Base-by-base conservation (phyloP, 2,113 vertebrate species). In the Echinops telfairi region DNA sequence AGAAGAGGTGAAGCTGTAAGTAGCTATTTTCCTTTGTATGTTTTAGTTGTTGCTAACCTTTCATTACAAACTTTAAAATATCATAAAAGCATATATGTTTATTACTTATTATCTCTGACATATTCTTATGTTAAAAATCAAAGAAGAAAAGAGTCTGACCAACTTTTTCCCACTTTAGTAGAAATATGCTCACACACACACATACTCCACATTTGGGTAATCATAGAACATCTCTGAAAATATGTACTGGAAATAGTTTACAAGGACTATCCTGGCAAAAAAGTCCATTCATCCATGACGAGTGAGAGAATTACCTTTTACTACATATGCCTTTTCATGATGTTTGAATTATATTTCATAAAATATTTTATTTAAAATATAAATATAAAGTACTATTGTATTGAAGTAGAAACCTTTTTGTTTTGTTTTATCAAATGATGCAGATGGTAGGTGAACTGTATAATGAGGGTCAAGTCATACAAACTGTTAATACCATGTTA, bases 321-420 rank as follows among this genome's bases (percentile, higher is more conserved):
- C 9, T 76, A 6, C 62, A 33, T 6, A 38, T 73, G n/a, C 25
- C 11, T 89, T 95, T 73, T n/a, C 47, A 66, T 66, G 66, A 70
- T 43, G 47, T 76, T 79, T 93, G 3, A 75, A 83, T 83, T 91
- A 47, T 86, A 91, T 91, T 85, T 47, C 47, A 83, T 17, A 58
- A 73, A 60, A 75, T 79, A 75, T 73, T 91, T 95, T 22, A 6
- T 33, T 33, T 91, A 47, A 73, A 53, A 75, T 79, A 70, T 73
- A 86, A 17, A 6, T 33, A 31, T 91, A 83, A 76, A 22, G 40
- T 86, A 19, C 3, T 33, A 25, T 71, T 43, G 2, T 83, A 68
- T 75, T 91, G 68, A 83, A 89, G 17, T 38, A 38, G 47, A 53
- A 68, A 29, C 31, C 31, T 66, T 66, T 66, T 62, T 81, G 73